Evolutionary conservation across 2,113 vertebrate species (phyloP).

Genomic region (Sturnira hondurensis): DNA sequence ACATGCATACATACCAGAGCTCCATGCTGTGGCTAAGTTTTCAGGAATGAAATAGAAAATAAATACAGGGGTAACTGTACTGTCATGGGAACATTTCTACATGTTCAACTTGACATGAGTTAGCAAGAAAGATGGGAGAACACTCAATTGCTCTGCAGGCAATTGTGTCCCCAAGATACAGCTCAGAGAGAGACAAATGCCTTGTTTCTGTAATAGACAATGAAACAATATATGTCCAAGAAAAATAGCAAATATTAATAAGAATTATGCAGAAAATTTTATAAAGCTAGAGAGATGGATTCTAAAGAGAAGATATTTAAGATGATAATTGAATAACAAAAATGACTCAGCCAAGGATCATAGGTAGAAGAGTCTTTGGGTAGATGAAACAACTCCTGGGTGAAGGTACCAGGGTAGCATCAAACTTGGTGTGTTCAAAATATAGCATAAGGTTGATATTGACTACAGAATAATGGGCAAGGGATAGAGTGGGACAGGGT

Average conservation of each 20-base stretch:
- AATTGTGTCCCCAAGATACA: not conserved
- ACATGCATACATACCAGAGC: not conserved
- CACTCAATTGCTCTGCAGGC: not conserved
- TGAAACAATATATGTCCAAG: not conserved
- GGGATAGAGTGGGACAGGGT: accelerated
- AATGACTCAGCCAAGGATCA: not conserved
- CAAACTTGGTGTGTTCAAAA: not conserved
- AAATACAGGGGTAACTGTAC: not conserved
- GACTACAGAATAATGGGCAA: not conserved
- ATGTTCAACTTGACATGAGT: not conserved
- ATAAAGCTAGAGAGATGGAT: not conserved
- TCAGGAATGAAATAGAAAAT: not conserved
- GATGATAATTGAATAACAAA: not conserved
- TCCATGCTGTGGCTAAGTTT: not conserved
- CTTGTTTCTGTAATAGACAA: not conserved
- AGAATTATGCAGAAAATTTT: not conserved
- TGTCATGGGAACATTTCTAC: not conserved
- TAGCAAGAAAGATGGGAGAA: not conserved
- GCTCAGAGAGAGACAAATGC: not conserved
- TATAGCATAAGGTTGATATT: not conserved
- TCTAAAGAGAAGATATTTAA: not conserved
- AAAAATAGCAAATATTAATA: not conserved
- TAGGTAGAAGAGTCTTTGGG: not conserved
- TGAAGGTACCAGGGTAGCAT: not conserved
- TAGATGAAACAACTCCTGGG: not conserved